These are phyloP conservation scores for Halocynthia aurantium DNA, from an alignment of 23 tunicate genomes.

Conservation along the genomic window DNA sequence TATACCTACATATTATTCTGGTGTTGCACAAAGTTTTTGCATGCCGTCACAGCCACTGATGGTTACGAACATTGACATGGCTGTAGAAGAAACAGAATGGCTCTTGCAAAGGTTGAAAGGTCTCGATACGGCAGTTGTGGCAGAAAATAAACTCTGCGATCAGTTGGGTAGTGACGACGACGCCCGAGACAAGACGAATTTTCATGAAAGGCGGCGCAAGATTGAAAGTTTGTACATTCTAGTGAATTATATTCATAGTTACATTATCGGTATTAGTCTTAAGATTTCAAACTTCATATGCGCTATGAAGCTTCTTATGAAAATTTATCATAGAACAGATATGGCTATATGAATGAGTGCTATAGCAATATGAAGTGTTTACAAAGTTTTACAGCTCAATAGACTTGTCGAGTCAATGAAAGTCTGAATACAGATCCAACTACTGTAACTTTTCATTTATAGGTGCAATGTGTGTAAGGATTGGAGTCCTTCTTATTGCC, in stretches of 20 bases:
- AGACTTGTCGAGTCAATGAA: neutral
- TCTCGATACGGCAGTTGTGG: conserved; percentile 1
- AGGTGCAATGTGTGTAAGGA: conserved; percentile 51
- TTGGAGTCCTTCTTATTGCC: conserved; percentile 41
- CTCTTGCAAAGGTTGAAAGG: conserved; percentile 69
- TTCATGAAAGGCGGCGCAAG: conserved; percentile 41
- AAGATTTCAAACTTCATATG: too few relatives aligned
- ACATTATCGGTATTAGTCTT: neutral
- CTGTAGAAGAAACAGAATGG: conserved; percentile 55
- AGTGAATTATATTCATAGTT: neutral
- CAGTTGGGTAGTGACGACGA: neutral
- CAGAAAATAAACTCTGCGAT: conserved; percentile 1
- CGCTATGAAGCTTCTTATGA: too few relatives aligned
- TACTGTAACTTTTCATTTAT: neutral
- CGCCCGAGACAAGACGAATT: conserved; percentile 14
- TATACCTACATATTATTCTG: too few relatives aligned
- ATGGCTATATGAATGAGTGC: too few relatives aligned
- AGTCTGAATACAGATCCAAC: neutral
- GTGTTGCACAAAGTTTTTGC: too few relatives aligned
- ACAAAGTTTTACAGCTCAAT: too few relatives aligned
- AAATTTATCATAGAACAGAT: too few relatives aligned
- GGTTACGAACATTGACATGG: conserved; percentile 33
- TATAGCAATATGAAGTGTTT: too few relatives aligned
- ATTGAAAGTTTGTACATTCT: conserved; percentile 42
- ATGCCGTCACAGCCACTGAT: conserved; percentile 39